These are phyloP conservation scores for Platorchestia sp. DNA, from an alignment of 1,140 invertebrate genomes.

Conservation along the genomic window DNA sequence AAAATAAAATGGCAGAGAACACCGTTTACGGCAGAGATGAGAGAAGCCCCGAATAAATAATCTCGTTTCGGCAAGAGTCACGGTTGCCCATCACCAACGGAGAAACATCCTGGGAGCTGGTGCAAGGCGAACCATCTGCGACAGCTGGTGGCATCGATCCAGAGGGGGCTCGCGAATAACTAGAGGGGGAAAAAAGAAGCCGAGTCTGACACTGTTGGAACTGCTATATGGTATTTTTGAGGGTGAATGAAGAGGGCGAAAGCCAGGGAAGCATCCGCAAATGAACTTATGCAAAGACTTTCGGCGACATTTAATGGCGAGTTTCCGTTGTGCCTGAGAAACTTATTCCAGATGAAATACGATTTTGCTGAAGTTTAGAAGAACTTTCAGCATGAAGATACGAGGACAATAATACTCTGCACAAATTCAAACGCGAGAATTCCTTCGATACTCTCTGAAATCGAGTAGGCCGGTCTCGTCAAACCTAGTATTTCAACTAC, in stretches of 20 bases:
- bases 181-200: constrained; percentile 23
- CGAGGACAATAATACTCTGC: too few species aligned
- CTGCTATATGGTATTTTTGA: constrained; percentile 32
- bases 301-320: background rate
- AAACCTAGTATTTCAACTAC: too few species aligned
- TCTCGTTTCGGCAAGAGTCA: background rate
- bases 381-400: too few species aligned
- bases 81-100: background rate
- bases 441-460: too few species aligned
- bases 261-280: background rate
- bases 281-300: background rate
- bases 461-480: too few species aligned
- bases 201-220: constrained; percentile 34
- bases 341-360: too few species aligned
- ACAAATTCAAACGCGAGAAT: too few species aligned
- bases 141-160: constrained; percentile 47
- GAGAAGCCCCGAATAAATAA: background rate
- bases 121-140: constrained; percentile 14
- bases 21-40: background rate
- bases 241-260: background rate
- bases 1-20: background rate
- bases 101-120: background rate
- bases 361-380: too few species aligned
- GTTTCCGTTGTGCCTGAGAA: too few species aligned
- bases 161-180: constrained; percentile 20